These are phyloP conservation scores for Leucosticte australis DNA, from an alignment of 2,113 vertebrate species.

Conservation along the genomic window DNA sequence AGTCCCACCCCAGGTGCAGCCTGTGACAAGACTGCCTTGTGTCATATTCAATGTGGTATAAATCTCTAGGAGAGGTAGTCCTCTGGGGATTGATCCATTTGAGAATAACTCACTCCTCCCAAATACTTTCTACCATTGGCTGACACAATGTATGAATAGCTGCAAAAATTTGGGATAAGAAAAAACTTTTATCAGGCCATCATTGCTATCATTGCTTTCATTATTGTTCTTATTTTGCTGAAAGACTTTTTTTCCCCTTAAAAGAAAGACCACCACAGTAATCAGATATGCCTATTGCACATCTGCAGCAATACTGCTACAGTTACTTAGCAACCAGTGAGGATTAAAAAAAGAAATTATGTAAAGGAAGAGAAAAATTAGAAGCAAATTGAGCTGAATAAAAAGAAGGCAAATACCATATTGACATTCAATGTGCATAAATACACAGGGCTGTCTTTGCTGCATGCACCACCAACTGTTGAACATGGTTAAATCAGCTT, in stretches of 20 bases:
- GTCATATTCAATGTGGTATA: not conserved
- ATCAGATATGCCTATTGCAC: not conserved
- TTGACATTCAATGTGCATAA: not conserved
- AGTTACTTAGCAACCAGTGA: slow-evolving; percentile 66
- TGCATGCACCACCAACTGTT: not conserved
- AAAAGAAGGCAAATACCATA: not conserved
- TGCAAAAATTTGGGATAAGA: not conserved
- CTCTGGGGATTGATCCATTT: not conserved
- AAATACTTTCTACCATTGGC: not conserved
- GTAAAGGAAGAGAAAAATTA: slow-evolving; percentile 23
- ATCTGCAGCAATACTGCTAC: slow-evolving; percentile 14
- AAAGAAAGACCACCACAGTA: not conserved
- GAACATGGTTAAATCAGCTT: not conserved
- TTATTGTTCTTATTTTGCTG: not conserved
- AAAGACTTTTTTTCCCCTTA: not conserved
- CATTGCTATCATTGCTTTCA: not conserved
- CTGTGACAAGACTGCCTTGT: not conserved
- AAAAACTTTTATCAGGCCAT: not conserved
- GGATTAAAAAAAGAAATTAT: not conserved
- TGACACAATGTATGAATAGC: not conserved
- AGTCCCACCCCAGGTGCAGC: not conserved
- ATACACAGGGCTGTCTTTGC: not conserved
- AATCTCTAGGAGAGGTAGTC: not conserved
- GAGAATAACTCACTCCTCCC: not conserved
- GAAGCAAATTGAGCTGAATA: slow-evolving; percentile 20